phyloP scores from a whole-genome alignment of 2,113 vertebrate genomes.

The Scomber colias region DNA sequence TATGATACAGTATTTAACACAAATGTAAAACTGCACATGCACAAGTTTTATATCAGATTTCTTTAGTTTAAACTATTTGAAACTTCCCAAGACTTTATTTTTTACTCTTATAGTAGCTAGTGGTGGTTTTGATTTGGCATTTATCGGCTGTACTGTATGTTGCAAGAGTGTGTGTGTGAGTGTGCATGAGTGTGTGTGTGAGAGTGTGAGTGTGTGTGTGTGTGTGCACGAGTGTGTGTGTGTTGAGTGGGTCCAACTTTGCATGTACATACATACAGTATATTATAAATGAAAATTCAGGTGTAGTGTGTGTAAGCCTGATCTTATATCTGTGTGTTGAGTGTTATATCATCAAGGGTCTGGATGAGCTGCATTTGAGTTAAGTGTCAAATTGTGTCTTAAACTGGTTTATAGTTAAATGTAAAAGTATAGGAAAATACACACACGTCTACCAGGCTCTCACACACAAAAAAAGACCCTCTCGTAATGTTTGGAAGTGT shows the following conservation, averaged over 20 bases:
- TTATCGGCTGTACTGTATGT: neutral
- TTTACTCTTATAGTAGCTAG: no score
- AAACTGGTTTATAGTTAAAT: neutral
- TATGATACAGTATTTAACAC: neutral
- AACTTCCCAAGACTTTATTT: neutral
- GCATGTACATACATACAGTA: neutral
- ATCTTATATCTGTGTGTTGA: neutral
- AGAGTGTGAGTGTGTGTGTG: neutral
- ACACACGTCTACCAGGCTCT: slow-evolving; percentile 1
- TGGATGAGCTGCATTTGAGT: neutral
- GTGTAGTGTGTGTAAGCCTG: neutral
- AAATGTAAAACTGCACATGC: neutral
- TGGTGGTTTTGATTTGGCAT: neutral
- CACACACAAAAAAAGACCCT: no score
- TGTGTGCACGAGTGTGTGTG: neutral
- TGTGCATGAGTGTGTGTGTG: no score
- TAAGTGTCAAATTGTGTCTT: neutral
- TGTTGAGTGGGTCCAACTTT: neutral
- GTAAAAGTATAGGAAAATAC: neutral
- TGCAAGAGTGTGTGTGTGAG: neutral
- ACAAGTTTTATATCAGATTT: no score
- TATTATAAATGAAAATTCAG: neutral
- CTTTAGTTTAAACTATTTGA: neutral
- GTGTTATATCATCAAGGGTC: no score
- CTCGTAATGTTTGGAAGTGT: neutral